Evolutionary conservation across 2,888 invertebrate genomes (phyloP), one percentile per base, ranked within the genome.

Genomic region (Laspeyria flexula): DNA sequence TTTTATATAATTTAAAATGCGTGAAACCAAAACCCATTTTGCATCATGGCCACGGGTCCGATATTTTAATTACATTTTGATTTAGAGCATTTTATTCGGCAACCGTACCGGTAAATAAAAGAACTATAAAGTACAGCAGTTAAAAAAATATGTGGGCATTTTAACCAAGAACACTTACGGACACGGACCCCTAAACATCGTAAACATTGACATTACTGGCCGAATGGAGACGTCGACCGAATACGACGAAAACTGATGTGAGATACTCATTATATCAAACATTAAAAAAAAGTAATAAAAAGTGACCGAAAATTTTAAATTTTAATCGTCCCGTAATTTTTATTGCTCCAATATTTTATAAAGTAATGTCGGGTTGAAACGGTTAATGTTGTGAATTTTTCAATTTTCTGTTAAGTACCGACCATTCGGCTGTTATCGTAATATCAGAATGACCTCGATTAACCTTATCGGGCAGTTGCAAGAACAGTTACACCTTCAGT

Each of bases 281-380:
- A 51, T 51, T 51, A 52, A 60, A 55, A 60, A 58, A 59, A 45
- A 55, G 30, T 50, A 43, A 42, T 55, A 55, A 56, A 52, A 60
- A 2, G 21, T 21, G 5, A 21, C n/a, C 18, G 18, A 3, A 18
- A 18, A 18, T 18, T 18, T 18, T 18, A 5, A 18, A 18, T 44
- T 61, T 75, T 70, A 60, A 77, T 73, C 66, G 66, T 58, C 58
- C 61, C 64, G 55, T 75, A 71, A 73, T 55, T 61, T 77, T 77
- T 50, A 68, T 44, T 49, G 50, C 46, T 44, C 41, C 51, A 56
- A 61, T 59, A 57, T 60, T 55, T 56, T 57, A 43, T 45, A 56
- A 69, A 21, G 60, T 64, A 69, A 67, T 59, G 60, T 55, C 53
- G 45, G 34, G 35, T 41, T 42, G 27, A 51, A 65, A 58, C 52